A percentile compares a stretch with the other conserved stretches of the same genome.
Conservation (phyloP, 2,888 invertebrate species). For the Rutpela maculata region DNA sequence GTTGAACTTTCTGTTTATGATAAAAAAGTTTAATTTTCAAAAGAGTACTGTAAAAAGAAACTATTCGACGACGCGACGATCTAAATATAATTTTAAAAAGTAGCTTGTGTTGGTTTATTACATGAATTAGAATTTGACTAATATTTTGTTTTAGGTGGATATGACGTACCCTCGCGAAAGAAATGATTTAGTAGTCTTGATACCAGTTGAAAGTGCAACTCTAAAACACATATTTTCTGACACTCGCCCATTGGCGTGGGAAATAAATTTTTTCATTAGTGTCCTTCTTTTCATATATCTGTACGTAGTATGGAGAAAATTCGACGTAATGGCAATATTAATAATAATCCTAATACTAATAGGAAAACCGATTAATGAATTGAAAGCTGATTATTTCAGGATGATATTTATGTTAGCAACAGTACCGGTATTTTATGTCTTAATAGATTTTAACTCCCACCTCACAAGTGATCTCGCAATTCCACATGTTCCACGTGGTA, state of each 20-base stretch:
- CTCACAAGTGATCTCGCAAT: slow-evolving; percentile 20
- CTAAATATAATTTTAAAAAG: too few species aligned
- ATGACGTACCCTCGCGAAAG: slow-evolving; percentile 5
- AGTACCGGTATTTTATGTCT: slow-evolving; percentile 9
- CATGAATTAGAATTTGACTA: too few species aligned
- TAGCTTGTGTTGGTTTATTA: too few species aligned
- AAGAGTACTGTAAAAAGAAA: too few species aligned
- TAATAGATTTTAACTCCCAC: slow-evolving; percentile 7
- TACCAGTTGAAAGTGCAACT: neutral
- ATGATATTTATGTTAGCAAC: slow-evolving; percentile 14
- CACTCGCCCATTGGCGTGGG: neutral
- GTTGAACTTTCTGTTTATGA: too few species aligned
- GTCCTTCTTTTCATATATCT: slow-evolving; percentile 3
- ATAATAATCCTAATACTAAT: neutral
- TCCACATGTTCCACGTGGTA: neutral
- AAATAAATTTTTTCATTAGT: neutral
- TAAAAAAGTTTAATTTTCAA: too few species aligned
- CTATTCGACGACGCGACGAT: too few species aligned
- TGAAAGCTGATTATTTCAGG: neutral
- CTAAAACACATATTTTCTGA: neutral
- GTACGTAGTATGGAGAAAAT: neutral
- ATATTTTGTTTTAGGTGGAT: slow-evolving; percentile 7
- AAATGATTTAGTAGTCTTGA: slow-evolving; percentile 24
- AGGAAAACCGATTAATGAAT: slow-evolving; percentile 13
- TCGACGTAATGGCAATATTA: neutral